Percentiles rank a stretch among this genome's conserved stretches.
phyloP scores from a whole-genome alignment of 2,888 invertebrate genomes.

The Spodoptera littoralis region DNA sequence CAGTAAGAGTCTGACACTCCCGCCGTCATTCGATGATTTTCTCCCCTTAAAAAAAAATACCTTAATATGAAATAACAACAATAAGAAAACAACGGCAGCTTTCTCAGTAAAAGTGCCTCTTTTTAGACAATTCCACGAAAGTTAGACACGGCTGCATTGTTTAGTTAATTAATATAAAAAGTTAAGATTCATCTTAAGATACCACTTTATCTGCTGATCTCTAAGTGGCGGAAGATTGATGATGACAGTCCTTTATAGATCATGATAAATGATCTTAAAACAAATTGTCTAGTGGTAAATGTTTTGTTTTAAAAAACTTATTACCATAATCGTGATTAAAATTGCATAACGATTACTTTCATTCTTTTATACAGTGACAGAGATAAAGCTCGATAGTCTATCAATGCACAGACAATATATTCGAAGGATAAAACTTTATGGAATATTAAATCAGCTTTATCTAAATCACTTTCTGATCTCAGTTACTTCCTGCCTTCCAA shows the following conservation, averaged over 20 bases:
- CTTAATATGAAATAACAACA: not conserved
- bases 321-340: slow-evolving; percentile 8
- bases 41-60: too few species aligned
- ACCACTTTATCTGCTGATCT: slow-evolving; percentile 18
- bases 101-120: slow-evolving; percentile 8
- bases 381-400: too few species aligned
- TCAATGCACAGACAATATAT: too few species aligned
- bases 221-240: slow-evolving; percentile 33
- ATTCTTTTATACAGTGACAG: too few species aligned
- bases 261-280: slow-evolving; percentile 33
- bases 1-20: too few species aligned
- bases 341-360: slow-evolving; percentile 1
- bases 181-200: slow-evolving; percentile 16
- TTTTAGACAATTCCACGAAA: slow-evolving; percentile 13
- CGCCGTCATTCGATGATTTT: too few species aligned
- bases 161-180: slow-evolving; percentile 24
- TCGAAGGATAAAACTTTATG: too few species aligned
- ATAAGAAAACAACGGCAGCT: slow-evolving; percentile 6
- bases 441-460: too few species aligned
- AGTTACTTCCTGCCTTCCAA: too few species aligned
- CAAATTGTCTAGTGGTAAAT: slow-evolving; percentile 11
- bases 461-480: too few species aligned
- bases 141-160: slow-evolving; percentile 11
- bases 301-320: slow-evolving; percentile 9
- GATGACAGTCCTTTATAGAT: slow-evolving; percentile 28